Conservation (phyloP, 2,797 vertebrate species). For the Psittacula derbiana region DNA sequence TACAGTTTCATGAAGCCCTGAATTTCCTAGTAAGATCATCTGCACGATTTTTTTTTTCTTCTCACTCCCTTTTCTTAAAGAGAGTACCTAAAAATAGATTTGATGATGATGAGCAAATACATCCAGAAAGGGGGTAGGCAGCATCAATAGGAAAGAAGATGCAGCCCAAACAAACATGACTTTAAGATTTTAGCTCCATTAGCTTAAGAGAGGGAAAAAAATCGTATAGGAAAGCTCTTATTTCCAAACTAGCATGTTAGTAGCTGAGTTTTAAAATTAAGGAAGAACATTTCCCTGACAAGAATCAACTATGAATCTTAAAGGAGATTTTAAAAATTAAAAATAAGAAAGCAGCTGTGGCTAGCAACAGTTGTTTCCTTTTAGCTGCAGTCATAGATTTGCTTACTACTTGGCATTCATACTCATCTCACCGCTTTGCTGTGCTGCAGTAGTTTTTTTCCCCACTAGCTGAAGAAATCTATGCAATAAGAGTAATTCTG, state of each 20-base stretch:
- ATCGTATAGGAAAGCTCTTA: neutral
- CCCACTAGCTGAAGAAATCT: neutral
- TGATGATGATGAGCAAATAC: neutral
- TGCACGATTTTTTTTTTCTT: neutral
- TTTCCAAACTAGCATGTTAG: neutral
- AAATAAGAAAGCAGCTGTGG: conserved; percentile 8
- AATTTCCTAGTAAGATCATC: neutral
- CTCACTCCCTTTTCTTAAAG: neutral
- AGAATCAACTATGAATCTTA: neutral
- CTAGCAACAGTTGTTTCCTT: conserved; percentile 11
- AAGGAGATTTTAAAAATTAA: neutral
- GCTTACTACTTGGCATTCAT: neutral
- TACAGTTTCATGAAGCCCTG: neutral
- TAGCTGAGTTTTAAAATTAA: neutral
- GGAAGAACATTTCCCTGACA: neutral
- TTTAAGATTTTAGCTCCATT: neutral
- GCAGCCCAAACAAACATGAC: neutral
- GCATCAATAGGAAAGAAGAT: neutral
- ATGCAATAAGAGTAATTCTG: neutral
- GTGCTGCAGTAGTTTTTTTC: neutral
- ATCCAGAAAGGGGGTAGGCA: neutral
- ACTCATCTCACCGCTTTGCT: neutral
- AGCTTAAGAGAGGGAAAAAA: neutral
- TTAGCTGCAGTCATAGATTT: neutral
- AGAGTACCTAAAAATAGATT: neutral